Base-by-base conservation (phyloP, 53 echinoderm and acorn worm species). In the Echinometra lucunter region DNA sequence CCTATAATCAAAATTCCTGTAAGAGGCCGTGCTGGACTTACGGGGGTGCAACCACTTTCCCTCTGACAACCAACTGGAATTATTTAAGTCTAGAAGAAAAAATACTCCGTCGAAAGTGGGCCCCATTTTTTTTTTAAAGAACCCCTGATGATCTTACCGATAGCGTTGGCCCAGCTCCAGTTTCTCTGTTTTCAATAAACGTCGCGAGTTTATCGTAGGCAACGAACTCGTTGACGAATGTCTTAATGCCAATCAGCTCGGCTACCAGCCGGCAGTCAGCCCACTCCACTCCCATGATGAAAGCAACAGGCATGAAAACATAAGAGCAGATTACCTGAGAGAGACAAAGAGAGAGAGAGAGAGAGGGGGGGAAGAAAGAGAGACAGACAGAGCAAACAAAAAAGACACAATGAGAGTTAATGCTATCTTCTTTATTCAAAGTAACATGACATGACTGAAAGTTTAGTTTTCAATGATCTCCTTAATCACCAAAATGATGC, bases 161-260 rank as follows among this genome's bases (percentile, higher is more conserved):
- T 95, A 98, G 82, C 11, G 96, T 93, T 32, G 94, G 92, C 74
- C 94, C 95, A 15, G 6, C 94, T 9, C 94, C 98, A 8, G 95
- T 96, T 16, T 66, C 93, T 55, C 98, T 91, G 94, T 97, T 97
- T 1, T 91, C 63, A 32, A 98, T 98, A 44, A 95, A 94, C 45
- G 83, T 95, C 4, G 97, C 95, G 40, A 98, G 91, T 58, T 95
- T 94, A 25, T 98, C 94, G 63, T 98, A 98, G 16, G 98, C 98
- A 49, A 98, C 97, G 93, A 98, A 98, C 95, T 98, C 98, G 66
- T 98, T 98, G 90, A 98, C 75, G 94, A 98, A 98, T 12, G 97
- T 98, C 92, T 90, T 98, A 30, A 97, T 92, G 12, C 98, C 98
- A 58, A 98, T 97, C 19, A 98, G 95, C 67, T 98, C 98, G 34